Percentiles rank a stretch among this genome's conserved stretches.
These are phyloP conservation scores for Anoura caudifer DNA, from an alignment of 2,113 vertebrate genomes.

Conservation along the genomic window DNA sequence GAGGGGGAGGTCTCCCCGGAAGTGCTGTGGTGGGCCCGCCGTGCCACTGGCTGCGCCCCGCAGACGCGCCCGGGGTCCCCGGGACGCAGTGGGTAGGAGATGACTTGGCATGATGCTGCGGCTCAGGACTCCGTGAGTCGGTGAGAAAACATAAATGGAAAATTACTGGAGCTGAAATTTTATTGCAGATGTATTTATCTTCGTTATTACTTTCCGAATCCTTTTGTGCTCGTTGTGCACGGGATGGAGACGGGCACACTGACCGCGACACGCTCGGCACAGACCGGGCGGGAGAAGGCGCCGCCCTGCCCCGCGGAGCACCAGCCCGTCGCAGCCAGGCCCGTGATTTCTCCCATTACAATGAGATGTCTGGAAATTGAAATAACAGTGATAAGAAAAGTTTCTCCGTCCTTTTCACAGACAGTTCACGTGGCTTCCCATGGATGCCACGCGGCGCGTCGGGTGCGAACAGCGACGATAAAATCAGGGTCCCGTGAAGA, in stretches of 20 bases:
- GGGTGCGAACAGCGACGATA: background rate
- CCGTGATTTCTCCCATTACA: conserved; percentile 34
- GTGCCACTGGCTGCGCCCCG: background rate
- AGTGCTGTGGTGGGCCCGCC: conserved; percentile 33
- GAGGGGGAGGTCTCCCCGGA: conserved; percentile 51
- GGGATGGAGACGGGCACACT: conserved; percentile 45
- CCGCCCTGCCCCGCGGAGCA: background rate
- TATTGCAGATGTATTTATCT: conserved; percentile 82
- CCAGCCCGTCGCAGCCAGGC: background rate
- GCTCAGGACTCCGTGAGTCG: conserved; percentile 74
- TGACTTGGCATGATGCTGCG: conserved; percentile 65
- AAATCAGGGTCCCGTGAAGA: background rate
- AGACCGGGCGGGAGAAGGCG: conserved; percentile 52
- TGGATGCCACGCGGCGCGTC: background rate
- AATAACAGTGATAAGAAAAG: background rate
- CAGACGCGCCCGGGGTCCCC: conserved; percentile 26
- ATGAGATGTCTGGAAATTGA: conserved; percentile 21
- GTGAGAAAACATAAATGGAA: conserved; percentile 82
- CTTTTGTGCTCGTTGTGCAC: conserved; percentile 73
- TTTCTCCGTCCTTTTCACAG: background rate
- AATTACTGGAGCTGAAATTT: conserved; percentile 84
- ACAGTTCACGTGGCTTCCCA: background rate
- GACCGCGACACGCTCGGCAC: conserved; percentile 69
- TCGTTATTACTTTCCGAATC: conserved; percentile 78
- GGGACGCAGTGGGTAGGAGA: conserved; percentile 71